Evolutionary conservation across 2,888 invertebrate species (phyloP), one percentile per base, ranked within the genome.

Genomic region (Venusia cambrica): DNA sequence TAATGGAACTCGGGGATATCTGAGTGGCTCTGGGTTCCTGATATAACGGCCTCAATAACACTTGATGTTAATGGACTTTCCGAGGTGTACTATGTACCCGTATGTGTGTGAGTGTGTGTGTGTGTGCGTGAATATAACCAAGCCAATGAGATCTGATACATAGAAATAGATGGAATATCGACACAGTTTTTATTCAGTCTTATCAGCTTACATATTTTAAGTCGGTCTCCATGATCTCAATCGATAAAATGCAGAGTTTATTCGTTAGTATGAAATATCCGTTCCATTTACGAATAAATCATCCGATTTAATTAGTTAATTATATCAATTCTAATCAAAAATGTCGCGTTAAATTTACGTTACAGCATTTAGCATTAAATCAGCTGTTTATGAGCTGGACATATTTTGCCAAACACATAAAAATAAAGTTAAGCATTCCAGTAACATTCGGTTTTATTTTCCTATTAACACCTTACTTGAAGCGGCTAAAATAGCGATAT

Each of bases 1-100:
- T 85, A 84, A 85, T 84, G 83, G 79, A 81, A 81, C 72, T 63
- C 62, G 66, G 69, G 73, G 80, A 73, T 73, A 78, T 83, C 74
- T 60, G 62, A 67, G 65, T 65, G 64, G 65, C 61, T 61, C 57
- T 65, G 70, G 71, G 75, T 51, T 62, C 65, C 64, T 72, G 75
- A 78, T 76, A 77, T n/a, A n/a, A n/a, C 58, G 64, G 67, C 73
- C 66, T 60, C 68, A 69, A 80, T 84, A 81, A 81, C 67, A 70
- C 71, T 62, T 67, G 64, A 69, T 73, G 71, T 76, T 85, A 85
- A 85, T 84, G 84, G 79, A 67, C 62, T 55, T 38, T 56, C 51
- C 46, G 60, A 65, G 59, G 61, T 66, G 62, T 63, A 52, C 50
- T 58, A 57, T 53, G 45, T 42, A 40, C 21, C 14, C 12, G 22